Evolutionary conservation across 2,888 invertebrate genomes (phyloP).

Genomic region (Scaptodrosophila latifasciaeformis): DNA sequence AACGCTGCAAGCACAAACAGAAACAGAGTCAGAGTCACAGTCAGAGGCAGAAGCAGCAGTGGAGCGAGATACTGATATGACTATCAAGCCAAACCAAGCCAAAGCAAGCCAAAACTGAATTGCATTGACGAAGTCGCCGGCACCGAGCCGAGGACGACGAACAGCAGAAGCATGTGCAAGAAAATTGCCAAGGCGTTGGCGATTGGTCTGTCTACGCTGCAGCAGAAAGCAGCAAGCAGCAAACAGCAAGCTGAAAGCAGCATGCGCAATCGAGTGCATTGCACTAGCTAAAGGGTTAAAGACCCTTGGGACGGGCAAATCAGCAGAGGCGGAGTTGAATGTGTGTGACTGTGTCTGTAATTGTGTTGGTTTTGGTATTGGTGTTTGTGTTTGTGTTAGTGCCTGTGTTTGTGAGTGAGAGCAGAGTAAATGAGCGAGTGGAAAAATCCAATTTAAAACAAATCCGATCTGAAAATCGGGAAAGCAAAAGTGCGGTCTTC

Average conservation of each 20-base stretch:
- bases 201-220: no score
- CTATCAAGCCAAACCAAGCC: no score
- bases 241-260: slow-evolving; percentile 9
- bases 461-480: slow-evolving; percentile 57
- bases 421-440: slow-evolving; percentile 53
- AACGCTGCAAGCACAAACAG: slow-evolving; percentile 18
- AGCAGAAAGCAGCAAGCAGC: no score
- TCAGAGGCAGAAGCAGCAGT: not conserved
- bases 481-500: slow-evolving; percentile 59
- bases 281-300: slow-evolving; percentile 72
- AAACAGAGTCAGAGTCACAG: no score
- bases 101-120: no score
- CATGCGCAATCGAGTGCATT: slow-evolving; percentile 51
- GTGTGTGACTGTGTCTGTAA: slow-evolving; percentile 22
- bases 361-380: no score
- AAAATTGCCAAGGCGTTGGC: slow-evolving; percentile 47
- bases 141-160: slow-evolving; percentile 29
- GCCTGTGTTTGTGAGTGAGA: no score
- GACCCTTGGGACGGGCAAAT: slow-evolving; percentile 47
- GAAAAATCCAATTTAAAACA: slow-evolving; percentile 50
- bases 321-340: slow-evolving; percentile 16
- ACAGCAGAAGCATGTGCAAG: slow-evolving; percentile 50
- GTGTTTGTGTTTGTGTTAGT: no score
- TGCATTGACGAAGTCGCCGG: slow-evolving; percentile 17
- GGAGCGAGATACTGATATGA: slow-evolving; percentile 29